Conservation (phyloP, 2,797 vertebrate species). For the Halcyon leucocephala region DNA sequence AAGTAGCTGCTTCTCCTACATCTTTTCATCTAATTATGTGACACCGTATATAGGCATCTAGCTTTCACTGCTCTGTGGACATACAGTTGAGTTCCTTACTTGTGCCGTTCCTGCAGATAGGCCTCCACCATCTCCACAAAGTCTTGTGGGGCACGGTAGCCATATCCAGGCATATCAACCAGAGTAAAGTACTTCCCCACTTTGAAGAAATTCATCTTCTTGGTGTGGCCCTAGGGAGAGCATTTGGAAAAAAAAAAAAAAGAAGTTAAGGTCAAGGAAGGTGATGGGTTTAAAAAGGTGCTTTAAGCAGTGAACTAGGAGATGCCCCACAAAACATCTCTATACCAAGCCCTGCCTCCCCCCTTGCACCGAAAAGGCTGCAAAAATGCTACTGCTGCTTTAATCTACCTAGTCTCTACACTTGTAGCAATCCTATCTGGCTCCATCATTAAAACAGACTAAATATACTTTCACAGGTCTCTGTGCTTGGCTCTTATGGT, state of each 20-base stretch:
- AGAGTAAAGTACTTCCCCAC: slow-evolving; percentile 90
- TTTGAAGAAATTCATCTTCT: slow-evolving; percentile 96
- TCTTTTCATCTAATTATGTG: neutral
- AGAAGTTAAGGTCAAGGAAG: neutral
- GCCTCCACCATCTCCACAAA: slow-evolving; percentile 95
- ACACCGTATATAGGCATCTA: fast-evolving
- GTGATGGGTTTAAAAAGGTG: neutral
- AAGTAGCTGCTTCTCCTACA: neutral
- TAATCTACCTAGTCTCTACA: neutral
- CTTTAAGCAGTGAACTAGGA: neutral
- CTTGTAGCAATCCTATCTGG: fast-evolving
- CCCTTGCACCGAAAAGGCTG: fast-evolving
- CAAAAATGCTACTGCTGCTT: neutral
- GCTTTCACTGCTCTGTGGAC: neutral
- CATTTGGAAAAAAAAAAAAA: neutral
- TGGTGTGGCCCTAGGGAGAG: slow-evolving; percentile 91
- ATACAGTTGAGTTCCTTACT: slow-evolving; percentile 77
- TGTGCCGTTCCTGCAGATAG: slow-evolving; percentile 87
- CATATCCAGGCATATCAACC: slow-evolving; percentile 97
- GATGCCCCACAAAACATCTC: neutral
- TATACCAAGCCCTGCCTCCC: fast-evolving
- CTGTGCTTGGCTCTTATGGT: neutral
- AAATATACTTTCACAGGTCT: neutral
- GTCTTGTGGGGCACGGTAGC: slow-evolving; percentile 88
- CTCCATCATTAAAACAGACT: neutral